These are phyloP conservation scores for Ophthalmolycus amberensis DNA, from an alignment of 2,113 vertebrate species.

Conservation along the genomic window DNA sequence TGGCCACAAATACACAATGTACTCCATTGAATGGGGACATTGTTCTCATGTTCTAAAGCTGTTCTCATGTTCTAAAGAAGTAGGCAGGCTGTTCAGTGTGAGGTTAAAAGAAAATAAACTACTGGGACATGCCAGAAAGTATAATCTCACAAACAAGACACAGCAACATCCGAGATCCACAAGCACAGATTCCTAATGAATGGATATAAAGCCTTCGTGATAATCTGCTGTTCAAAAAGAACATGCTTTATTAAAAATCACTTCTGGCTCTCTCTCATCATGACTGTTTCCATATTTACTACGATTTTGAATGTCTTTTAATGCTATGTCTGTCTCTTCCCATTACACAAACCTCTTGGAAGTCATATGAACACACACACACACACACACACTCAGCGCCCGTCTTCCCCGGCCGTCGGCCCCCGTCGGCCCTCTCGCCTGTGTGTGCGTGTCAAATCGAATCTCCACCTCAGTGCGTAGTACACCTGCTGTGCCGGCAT, in stretches of 20 bases:
- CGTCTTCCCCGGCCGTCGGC: conserved; percentile 55
- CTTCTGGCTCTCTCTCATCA: not conserved
- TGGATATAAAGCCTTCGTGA: not conserved
- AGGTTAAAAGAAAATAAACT: not conserved
- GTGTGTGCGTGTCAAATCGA: conserved; percentile 84
- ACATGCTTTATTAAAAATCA: not conserved
- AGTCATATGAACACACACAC: conserved; percentile 33
- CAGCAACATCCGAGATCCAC: not conserved
- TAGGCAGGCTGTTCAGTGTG: not conserved
- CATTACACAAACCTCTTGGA: conserved; percentile 28
- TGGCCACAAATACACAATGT: not conserved
- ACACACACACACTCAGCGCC: conserved; percentile 31
- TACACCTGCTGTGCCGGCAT: conserved; percentile 84
- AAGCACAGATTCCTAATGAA: conserved; percentile 25
- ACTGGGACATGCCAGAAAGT: not conserved
- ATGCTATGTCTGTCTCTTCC: conserved; percentile 9
- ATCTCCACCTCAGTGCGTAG: conserved; percentile 82
- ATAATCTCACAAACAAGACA: conserved; percentile 2
- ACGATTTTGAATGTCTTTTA: not conserved
- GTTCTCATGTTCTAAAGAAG: not conserved
- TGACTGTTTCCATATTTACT: conserved; percentile 9
- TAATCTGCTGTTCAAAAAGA: not conserved
- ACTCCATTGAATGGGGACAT: not conserved
- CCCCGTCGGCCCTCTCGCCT: conserved; percentile 74
- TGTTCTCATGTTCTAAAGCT: not conserved